Conservation (phyloP, 2,797 vertebrate genomes). For the Diplodus puntazzo region DNA sequence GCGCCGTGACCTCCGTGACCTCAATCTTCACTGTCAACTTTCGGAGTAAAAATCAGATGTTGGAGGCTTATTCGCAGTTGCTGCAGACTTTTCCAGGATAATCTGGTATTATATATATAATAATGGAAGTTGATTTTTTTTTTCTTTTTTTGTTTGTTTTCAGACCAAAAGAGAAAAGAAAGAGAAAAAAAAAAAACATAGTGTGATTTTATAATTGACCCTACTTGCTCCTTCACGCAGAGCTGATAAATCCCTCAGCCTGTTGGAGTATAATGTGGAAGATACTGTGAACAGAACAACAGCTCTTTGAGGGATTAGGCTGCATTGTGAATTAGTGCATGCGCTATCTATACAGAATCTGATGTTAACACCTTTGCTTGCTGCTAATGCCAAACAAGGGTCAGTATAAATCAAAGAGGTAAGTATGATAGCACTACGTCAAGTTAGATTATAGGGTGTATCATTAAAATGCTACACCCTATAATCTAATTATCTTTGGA, state of each 20-base stretch:
- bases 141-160: constrained; percentile 51
- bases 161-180: constrained; percentile 16
- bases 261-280: constrained; percentile 34
- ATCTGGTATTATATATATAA: constrained; percentile 76
- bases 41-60: constrained; percentile 56
- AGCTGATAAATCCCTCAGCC: constrained; percentile 69
- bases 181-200: constrained; percentile 6
- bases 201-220: constrained; percentile 83
- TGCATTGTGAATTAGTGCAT: constrained; percentile 15
- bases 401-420: neutral
- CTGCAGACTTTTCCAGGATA: constrained; percentile 67
- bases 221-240: constrained; percentile 66
- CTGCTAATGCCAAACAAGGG: neutral
- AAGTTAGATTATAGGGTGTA: neutral
- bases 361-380: constrained; percentile 6
- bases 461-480: constrained; percentile 6
- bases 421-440: neutral
- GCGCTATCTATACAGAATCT: constrained; percentile 13
- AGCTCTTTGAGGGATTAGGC: constrained; percentile 27
- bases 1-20: constrained; percentile 73
- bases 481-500: too few species aligned
- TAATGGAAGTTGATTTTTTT: constrained; percentile 71
- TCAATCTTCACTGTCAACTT: constrained; percentile 75
- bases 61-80: constrained; percentile 67
- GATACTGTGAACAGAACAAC: constrained; percentile 25